Evolutionary conservation across 2,888 invertebrate species (phyloP), one percentile per base, ranked within the genome.

Genomic region (Eupithecia centaureata): DNA sequence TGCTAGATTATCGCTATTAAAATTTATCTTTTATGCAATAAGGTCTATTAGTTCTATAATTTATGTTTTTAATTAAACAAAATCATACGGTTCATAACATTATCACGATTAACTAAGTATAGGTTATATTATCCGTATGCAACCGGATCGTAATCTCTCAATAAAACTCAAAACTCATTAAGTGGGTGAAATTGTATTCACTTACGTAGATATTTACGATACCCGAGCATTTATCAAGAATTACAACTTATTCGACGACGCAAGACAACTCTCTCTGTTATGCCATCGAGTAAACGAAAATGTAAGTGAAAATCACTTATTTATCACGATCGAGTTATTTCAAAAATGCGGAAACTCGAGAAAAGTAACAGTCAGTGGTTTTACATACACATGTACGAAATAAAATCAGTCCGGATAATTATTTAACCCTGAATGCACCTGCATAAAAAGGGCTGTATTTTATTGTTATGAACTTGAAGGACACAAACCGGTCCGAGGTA

Each of bases 231-330:
- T 71, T 75, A 71, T 74, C 72, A 70, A 75, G 72, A 73, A 75
- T 73, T 73, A 65, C 74, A 65, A 65, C 70, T 73, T 63, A 72
- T 68, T 61, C 32, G 57, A 57, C 30, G 68, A 63, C 33, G 65
- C 63, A 61, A 59, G 65, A 67, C 77, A 60, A 65, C 82, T 82
- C 81, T 82, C 82, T 77, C 79, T 68, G 65, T 80, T 81, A 81
- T 76, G 80, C 73, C 77, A 79, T 77, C 75, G 58, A 73, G 73
- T 68, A 59, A 51, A 74, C 70, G 67, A 62, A 62, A 74, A 74
- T 69, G 47, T 65, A 59, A 62, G 65, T 60, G 54, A 60, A 68
- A 69, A 51, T 56, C 13, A 52, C 1, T 27, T 27, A 27, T 52
- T 52, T 15, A 52, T 52, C 25, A 52, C 52, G 13, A 13, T 27